Evolutionary conservation across 2,113 vertebrate genomes (phyloP).

Genomic region (Athene noctua): DNA sequence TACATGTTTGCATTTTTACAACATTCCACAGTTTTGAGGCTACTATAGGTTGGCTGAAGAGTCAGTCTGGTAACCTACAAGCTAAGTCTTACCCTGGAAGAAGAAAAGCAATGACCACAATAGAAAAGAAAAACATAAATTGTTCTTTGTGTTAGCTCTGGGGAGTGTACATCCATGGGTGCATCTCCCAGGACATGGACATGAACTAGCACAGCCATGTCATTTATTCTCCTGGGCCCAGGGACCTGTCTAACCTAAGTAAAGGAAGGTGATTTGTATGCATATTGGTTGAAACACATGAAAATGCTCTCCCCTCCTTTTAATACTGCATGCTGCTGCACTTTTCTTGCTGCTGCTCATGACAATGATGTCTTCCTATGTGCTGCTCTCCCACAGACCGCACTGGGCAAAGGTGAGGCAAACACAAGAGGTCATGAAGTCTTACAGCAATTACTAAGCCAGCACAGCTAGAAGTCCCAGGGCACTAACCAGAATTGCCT

Average conservation of each 20-base stretch:
- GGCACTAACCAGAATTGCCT: not conserved
- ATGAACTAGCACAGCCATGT: not conserved
- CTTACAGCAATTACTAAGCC: not conserved
- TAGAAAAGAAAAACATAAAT: not conserved
- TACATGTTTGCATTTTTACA: constrained; percentile 56
- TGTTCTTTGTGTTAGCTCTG: not conserved
- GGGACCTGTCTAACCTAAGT: not conserved
- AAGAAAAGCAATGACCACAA: not conserved
- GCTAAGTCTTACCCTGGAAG: not conserved
- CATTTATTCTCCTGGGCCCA: not conserved
- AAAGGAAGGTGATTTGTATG: not conserved
- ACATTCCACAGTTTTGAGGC: constrained; percentile 40
- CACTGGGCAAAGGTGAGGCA: not conserved
- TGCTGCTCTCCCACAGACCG: not conserved
- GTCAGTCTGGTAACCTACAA: not conserved
- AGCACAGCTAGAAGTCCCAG: not conserved
- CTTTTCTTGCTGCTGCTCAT: not conserved
- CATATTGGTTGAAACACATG: not conserved
- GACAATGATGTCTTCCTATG: fast-evolving
- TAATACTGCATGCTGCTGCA: not conserved
- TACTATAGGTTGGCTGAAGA: not conserved
- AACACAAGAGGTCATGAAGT: not conserved
- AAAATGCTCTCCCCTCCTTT: not conserved
- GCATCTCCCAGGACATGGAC: not conserved
- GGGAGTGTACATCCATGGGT: not conserved